Evolutionary conservation across 2,113 vertebrate genomes (phyloP).

Genomic region (Sinocyclocheilus maitianheensis): DNA sequence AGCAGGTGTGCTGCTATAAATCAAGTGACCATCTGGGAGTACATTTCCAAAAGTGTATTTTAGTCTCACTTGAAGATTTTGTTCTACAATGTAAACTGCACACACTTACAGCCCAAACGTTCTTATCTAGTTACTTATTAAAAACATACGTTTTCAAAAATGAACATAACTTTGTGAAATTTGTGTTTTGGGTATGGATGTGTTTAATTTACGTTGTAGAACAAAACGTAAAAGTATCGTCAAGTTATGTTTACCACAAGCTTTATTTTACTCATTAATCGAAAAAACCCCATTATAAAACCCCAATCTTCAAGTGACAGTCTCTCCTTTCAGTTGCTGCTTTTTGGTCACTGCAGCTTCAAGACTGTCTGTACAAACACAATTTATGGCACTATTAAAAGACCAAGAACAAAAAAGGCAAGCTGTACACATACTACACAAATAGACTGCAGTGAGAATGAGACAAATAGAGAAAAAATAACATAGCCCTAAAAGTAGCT

Average conservation of each 20-base stretch:
- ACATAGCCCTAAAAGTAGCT: not conserved
- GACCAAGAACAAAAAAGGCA: not conserved
- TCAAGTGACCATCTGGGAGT: not conserved
- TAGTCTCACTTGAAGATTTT: not conserved
- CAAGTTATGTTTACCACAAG: no score
- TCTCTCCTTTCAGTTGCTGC: not conserved
- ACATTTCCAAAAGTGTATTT: not conserved
- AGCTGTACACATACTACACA: conserved; percentile 6
- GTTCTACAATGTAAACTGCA: no score
- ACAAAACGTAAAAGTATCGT: no score
- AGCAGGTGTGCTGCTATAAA: not conserved
- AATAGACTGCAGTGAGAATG: not conserved
- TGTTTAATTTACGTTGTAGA: no score
- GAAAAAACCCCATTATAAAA: no score
- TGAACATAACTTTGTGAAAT: no score
- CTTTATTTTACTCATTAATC: no score
- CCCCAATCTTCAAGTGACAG: not conserved
- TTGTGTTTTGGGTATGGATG: no score
- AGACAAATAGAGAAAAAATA: not conserved
- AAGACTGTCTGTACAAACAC: not conserved
- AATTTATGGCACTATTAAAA: conserved; percentile 1
- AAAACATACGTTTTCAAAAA: no score
- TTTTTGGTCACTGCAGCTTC: not conserved
- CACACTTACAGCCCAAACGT: no score
- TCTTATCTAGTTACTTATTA: no score